Percentiles rank a stretch among this genome's conserved stretches.
These are phyloP conservation scores for Drosophila picticornis DNA, from an alignment of 2,888 invertebrate species.

Conservation along the genomic window DNA sequence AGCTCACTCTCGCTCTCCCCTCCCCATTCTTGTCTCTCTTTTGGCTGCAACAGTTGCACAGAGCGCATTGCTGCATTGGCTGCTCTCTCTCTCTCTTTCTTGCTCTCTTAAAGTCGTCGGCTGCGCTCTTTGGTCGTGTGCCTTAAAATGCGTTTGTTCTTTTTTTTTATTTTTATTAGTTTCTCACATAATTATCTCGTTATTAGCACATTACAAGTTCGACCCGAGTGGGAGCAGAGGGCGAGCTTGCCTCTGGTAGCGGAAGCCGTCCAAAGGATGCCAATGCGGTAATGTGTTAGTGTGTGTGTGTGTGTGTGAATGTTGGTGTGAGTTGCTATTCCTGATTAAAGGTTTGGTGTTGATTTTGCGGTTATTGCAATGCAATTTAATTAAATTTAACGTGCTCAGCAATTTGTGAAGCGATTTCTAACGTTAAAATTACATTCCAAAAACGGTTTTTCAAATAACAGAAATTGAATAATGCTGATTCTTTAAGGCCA, in stretches of 20 bases:
- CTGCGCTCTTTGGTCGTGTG: conserved; percentile 35
- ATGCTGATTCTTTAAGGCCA: conserved; percentile 4
- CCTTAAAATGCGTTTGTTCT: conserved; percentile 44
- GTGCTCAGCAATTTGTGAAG: conserved; percentile 23
- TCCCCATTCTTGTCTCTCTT: not conserved
- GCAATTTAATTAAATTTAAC: conserved; percentile 55
- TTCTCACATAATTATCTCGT: conserved; percentile 63
- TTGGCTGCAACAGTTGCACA: conserved; percentile 44
- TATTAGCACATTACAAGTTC: conserved; percentile 58
- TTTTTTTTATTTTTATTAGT: conserved; percentile 23
- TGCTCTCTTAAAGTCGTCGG: conserved; percentile 4
- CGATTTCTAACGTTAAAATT: conserved; percentile 24
- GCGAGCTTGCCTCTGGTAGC: conserved; percentile 11
- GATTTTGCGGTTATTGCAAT: conserved; percentile 38
- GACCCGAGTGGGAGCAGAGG: conserved; percentile 7
- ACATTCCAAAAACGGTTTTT: conserved; percentile 15
- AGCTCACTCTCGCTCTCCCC: not conserved
- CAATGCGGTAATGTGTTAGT: conserved; percentile 10
- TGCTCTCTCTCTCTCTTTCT: not conserved
- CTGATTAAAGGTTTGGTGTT: conserved; percentile 39
- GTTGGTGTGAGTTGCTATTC: conserved; percentile 6
- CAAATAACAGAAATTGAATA: conserved; percentile 8
- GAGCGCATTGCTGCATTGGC: conserved; percentile 36
- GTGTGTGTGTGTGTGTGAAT: not conserved
- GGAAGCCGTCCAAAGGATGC: conserved; percentile 41